Conservation (phyloP, 1,140 invertebrate genomes). For the Brachystomella parvula region DNA sequence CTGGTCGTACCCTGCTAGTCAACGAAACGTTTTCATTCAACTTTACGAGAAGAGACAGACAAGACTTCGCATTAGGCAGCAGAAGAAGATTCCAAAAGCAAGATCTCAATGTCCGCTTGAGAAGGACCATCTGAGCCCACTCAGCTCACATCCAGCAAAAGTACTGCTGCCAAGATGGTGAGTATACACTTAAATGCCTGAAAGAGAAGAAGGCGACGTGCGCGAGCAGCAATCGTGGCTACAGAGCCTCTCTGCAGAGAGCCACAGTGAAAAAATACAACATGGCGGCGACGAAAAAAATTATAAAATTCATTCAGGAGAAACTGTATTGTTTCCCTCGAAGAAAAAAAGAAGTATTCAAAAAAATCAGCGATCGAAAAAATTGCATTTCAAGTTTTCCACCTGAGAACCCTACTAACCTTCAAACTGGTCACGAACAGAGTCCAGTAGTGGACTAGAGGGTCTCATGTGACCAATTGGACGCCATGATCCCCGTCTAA, state of each 20-base stretch:
- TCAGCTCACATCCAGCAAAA: not conserved
- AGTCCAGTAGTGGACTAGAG: slow-evolving; percentile 82
- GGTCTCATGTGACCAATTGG: slow-evolving; percentile 84
- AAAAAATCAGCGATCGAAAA: not conserved
- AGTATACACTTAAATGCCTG: not conserved
- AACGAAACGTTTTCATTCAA: slow-evolving; percentile 33
- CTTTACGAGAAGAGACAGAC: slow-evolving; percentile 16
- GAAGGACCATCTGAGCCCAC: too few relatives aligned
- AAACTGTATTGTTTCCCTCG: too few relatives aligned
- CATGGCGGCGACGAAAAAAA: too few relatives aligned
- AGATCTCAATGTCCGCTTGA: not conserved
- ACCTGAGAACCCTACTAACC: slow-evolving; percentile 22
- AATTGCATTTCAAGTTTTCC: not conserved
- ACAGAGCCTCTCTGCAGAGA: not conserved
- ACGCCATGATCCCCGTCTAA: slow-evolving; percentile 75
- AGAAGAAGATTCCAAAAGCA: slow-evolving; percentile 7
- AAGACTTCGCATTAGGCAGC: slow-evolving; percentile 12
- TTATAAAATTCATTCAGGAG: too few relatives aligned
- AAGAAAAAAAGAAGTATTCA: not conserved
- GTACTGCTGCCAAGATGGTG: not conserved
- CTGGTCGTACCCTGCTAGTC: slow-evolving; percentile 89
- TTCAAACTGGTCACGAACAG: slow-evolving; percentile 55
- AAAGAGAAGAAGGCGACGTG: slow-evolving; percentile 5
- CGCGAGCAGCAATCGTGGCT: slow-evolving; percentile 2
- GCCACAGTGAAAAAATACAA: slow-evolving; percentile 3